Evolutionary conservation across 1,140 invertebrate genomes (phyloP).

Genomic region (Fopius arisanus): DNA sequence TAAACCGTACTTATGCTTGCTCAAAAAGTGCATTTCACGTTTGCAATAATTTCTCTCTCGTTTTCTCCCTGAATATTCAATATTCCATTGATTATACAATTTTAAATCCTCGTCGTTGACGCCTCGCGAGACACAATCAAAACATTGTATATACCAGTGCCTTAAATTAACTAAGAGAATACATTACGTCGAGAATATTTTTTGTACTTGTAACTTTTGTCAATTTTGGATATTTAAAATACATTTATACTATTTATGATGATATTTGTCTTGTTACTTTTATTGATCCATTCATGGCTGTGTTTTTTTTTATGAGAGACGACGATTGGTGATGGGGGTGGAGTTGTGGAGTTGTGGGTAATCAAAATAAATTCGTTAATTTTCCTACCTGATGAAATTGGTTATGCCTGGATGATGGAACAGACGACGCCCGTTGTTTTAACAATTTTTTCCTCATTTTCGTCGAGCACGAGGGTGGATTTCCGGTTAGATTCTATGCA

Average conservation of each 20-base stretch:
- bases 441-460: slow-evolving; percentile 7
- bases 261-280: not conserved
- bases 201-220: slow-evolving; percentile 55
- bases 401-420: slow-evolving; percentile 7
- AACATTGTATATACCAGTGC: slow-evolving; percentile 55
- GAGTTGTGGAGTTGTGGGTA: too few species aligned
- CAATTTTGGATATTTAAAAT: slow-evolving; percentile 52
- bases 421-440: not conserved
- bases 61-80: slow-evolving; percentile 15
- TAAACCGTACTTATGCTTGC: slow-evolving; percentile 23
- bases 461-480: slow-evolving; percentile 20
- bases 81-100: not conserved
- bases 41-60: not conserved
- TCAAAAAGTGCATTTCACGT: slow-evolving; percentile 13
- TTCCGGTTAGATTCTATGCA: slow-evolving; percentile 15
- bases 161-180: slow-evolving; percentile 44
- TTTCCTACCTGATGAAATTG: slow-evolving; percentile 46
- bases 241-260: slow-evolving; percentile 54
- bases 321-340: too few species aligned
- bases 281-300: not conserved
- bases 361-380: slow-evolving; percentile 36
- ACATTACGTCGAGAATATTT: slow-evolving; percentile 46
- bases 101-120: not conserved
- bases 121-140: slow-evolving; percentile 27
- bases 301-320: not conserved